Conservation (phyloP, 2,888 invertebrate genomes). For the Malthinus flaveolus region DNA sequence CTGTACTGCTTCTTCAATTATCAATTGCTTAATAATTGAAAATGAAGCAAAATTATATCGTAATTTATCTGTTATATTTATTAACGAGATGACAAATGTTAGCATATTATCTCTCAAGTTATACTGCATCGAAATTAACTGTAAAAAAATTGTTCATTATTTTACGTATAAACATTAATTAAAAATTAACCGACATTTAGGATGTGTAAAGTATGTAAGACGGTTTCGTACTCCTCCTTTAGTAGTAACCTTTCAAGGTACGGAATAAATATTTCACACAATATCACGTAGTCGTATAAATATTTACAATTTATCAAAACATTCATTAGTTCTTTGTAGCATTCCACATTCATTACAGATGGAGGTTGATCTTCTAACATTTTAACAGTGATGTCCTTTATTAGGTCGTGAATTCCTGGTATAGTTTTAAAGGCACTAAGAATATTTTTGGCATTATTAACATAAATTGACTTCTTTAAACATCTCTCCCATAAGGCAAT, state of each 20-base stretch:
- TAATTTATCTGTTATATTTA: conserved; percentile 39
- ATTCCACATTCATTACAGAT: conserved; percentile 35
- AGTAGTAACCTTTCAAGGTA: conserved; percentile 4
- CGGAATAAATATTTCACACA: conserved; percentile 11
- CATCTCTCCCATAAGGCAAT: conserved; percentile 41
- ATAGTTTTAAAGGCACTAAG: conserved; percentile 27
- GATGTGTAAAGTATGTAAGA: conserved; percentile 10
- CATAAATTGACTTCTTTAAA: conserved; percentile 40
- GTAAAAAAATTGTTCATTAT: background rate
- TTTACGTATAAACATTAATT: background rate
- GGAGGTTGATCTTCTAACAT: conserved; percentile 33
- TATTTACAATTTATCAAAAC: conserved; percentile 37
- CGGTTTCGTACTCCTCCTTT: conserved; percentile 4
- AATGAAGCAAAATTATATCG: conserved; percentile 44
- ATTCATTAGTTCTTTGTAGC: conserved; percentile 40
- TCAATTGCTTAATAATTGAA: conserved; percentile 37
- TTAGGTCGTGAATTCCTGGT: conserved; percentile 38
- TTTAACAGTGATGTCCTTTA: conserved; percentile 35
- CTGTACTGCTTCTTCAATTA: conserved; percentile 35
- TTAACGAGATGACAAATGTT: conserved; percentile 26
- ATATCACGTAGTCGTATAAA: conserved; percentile 16
- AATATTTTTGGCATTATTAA: conserved; percentile 32
- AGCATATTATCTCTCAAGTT: background rate
- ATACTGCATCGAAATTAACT: background rate
- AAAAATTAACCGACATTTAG: conserved; percentile 16